A percentile compares a stretch with the other conserved stretches of the same genome.
Evolutionary conservation across 2,113 vertebrate genomes (phyloP).

Genomic region (Sander lucioperca): DNA sequence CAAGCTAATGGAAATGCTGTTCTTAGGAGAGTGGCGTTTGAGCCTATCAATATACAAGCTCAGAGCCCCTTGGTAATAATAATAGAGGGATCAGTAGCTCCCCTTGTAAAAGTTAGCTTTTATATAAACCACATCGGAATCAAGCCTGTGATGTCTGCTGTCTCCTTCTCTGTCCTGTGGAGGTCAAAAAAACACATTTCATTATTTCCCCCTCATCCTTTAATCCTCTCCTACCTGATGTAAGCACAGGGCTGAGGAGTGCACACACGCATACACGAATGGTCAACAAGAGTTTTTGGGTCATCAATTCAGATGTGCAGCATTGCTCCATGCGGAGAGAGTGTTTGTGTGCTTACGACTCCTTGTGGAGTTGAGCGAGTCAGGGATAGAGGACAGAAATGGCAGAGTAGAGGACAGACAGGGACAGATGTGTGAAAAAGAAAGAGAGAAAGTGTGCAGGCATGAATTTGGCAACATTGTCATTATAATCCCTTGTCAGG

Average conservation of each 20-base stretch:
- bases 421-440: slow-evolving; percentile 30
- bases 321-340: background rate
- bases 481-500: slow-evolving; percentile 68
- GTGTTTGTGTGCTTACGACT: slow-evolving; percentile 24
- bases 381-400: slow-evolving; percentile 9
- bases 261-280: slow-evolving; percentile 29
- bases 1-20: slow-evolving; percentile 62
- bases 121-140: slow-evolving; percentile 58
- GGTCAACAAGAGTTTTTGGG: slow-evolving; percentile 52
- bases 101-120: slow-evolving; percentile 59
- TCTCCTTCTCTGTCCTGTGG: slow-evolving; percentile 56
- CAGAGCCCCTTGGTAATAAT: slow-evolving; percentile 48
- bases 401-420: slow-evolving; percentile 38
- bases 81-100: slow-evolving; percentile 55
- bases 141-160: slow-evolving; percentile 20
- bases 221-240: slow-evolving; percentile 74
- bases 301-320: slow-evolving; percentile 53
- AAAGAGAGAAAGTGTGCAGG: background rate
- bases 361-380: slow-evolving; percentile 4
- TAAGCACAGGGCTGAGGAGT: slow-evolving; percentile 32
- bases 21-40: slow-evolving; percentile 35
- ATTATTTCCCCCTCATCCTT: slow-evolving; percentile 78
- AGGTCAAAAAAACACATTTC: slow-evolving; percentile 77
- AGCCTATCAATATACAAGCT: slow-evolving; percentile 41
- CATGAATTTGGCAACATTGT: slow-evolving; percentile 54